A percentile compares a stretch with the other conserved stretches of the same genome.
These are phyloP conservation scores for Bothrops jararaca DNA, from an alignment of 2,113 vertebrate species.

Conservation along the genomic window DNA sequence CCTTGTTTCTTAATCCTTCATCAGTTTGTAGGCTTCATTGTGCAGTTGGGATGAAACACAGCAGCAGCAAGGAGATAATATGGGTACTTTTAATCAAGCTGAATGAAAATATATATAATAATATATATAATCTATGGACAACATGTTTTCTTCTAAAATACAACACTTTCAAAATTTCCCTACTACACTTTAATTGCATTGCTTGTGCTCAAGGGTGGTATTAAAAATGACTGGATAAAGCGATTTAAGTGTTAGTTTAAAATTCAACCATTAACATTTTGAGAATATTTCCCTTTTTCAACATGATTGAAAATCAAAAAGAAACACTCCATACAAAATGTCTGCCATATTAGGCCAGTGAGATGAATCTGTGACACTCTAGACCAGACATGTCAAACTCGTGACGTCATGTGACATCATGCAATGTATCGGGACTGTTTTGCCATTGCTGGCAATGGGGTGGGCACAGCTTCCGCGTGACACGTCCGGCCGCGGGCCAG, in stretches of 20 bases:
- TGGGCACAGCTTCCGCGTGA: too few relatives aligned
- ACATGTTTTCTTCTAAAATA: background rate
- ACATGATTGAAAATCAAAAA: background rate
- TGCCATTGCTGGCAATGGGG: too few relatives aligned
- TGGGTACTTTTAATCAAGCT: background rate
- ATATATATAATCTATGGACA: background rate
- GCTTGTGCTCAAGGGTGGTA: constrained; percentile 1
- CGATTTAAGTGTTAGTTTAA: background rate
- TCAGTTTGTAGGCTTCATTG: background rate
- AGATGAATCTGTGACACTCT: background rate
- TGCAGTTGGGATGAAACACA: background rate
- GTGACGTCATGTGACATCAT: too few relatives aligned
- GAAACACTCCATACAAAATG: background rate
- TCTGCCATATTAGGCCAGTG: background rate
- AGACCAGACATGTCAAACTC: background rate
- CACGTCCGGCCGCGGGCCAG: too few relatives aligned
- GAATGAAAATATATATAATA: background rate
- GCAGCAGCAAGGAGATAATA: constrained; percentile 10
- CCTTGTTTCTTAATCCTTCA: background rate
- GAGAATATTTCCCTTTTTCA: background rate
- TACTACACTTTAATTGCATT: background rate
- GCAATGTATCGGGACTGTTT: too few relatives aligned
- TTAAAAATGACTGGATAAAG: background rate
- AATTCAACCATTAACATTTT: background rate
- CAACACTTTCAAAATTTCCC: background rate